Percentiles rank a stretch among this genome's conserved stretches.
These are phyloP conservation scores for Megaptera novaeangliae DNA, from an alignment of 2,113 vertebrate genomes.

Conservation along the genomic window DNA sequence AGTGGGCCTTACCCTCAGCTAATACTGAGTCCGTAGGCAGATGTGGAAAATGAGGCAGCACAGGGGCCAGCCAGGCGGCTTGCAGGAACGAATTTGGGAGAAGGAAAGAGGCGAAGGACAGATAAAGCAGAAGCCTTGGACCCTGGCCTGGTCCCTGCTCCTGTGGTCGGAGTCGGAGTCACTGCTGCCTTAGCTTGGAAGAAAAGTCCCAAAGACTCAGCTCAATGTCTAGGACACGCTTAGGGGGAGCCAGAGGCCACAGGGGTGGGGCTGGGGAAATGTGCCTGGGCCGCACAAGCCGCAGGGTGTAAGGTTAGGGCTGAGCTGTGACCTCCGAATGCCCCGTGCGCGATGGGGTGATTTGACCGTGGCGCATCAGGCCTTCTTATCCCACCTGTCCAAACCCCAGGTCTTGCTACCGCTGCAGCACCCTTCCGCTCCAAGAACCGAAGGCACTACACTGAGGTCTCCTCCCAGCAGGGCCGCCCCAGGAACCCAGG, in stretches of 20 bases:
- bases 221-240: rapidly evolving
- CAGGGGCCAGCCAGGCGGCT: not conserved
- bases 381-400: not conserved
- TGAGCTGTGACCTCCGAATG: not conserved
- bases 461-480: slow-evolving; percentile 15
- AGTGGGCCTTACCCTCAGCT: not conserved
- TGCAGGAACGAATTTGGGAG: not conserved
- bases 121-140: not conserved
- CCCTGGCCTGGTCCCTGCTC: not conserved
- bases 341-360: rapidly evolving
- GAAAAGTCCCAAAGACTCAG: not conserved
- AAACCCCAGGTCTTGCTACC: not conserved
- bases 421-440: rapidly evolving
- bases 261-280: not conserved
- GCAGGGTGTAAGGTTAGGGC: not conserved
- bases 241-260: not conserved
- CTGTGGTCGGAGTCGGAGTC: not conserved
- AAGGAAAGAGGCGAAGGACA: not conserved
- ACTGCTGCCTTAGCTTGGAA: not conserved
- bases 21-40: not conserved
- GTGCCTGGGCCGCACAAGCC: not conserved
- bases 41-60: not conserved
- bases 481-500: not conserved
- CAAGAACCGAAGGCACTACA: not conserved
- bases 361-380: not conserved